Evolutionary conservation across 2,888 invertebrate genomes (phyloP), one percentile per base, ranked within the genome.

Genomic region (Rhagophthalmus giganteus): DNA sequence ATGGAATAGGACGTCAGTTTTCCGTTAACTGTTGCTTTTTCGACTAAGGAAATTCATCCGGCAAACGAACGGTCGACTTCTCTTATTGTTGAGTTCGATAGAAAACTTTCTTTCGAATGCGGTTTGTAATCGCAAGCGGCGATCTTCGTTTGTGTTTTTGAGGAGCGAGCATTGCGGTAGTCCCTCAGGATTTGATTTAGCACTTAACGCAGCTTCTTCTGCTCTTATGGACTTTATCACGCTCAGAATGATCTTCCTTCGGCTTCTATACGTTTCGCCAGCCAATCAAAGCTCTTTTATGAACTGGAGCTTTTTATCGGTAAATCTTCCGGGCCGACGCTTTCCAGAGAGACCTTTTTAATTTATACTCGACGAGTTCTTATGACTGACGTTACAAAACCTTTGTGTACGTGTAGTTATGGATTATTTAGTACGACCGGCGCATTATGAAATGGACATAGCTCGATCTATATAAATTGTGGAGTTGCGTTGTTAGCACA

Each of bases 261-360:
- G 11, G 13, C 28, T 34, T 35, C 16, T 11, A n/a, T 28, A 12
- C 10, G 34, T 20, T 25, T 25, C 20, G 20, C 24, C 30, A 26
- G 28, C 40, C 48, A 48, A 48, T 48, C 48, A 48, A 48, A 48
- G 34, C 14, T 31, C 12, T 11, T 48, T 48, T 48, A 39, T 48
- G 28, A 13, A 30, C 35, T 30, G 3, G 24, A 35, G 31, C 40
- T 33, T 48, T 45, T 34, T 40, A 40, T 33, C 40, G 13, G 40
- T 7, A 40, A 40, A 48, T 33, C 40, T 31, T 8, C 37, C 47
- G 24, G 12, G 27, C 30, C 20, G 28, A 48, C 39, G 34, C 33
- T 34, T 33, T 28, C 12, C 35, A 14, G n/a, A 28, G 30, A 40
- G 24, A 14, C 27, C 24, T 28, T 32, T 28, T 37, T 35, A 37